phyloP scores from a whole-genome alignment of 2,113 vertebrate genomes.

The Suricata suricatta region DNA sequence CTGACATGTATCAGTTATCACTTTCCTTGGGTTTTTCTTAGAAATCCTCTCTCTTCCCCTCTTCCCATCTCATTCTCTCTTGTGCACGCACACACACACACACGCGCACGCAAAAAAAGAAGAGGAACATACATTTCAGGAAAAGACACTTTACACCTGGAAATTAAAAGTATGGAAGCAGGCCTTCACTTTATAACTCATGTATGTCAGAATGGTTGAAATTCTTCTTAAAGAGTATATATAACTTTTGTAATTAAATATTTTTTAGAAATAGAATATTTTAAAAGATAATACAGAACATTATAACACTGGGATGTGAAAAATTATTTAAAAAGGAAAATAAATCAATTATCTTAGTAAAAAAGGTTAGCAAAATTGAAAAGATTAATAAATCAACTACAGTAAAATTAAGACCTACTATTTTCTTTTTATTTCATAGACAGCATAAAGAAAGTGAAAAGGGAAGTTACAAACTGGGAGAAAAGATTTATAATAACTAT shows the following conservation, averaged over 20 bases:
- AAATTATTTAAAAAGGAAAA: constrained; percentile 41
- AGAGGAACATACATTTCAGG: neutral
- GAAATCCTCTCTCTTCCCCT: neutral
- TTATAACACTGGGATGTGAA: neutral
- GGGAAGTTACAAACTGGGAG: neutral
- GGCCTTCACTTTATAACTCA: neutral
- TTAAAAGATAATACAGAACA: constrained; percentile 17
- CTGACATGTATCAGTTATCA: neutral
- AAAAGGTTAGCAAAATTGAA: neutral
- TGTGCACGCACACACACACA: neutral
- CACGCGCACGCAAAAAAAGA: neutral
- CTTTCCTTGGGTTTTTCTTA: neutral
- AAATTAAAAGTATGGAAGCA: neutral
- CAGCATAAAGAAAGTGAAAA: constrained; percentile 23
- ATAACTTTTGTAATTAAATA: neutral
- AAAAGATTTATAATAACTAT: neutral
- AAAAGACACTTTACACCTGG: neutral
- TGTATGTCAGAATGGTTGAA: neutral
- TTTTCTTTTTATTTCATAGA: constrained; percentile 1
- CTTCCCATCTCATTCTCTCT: neutral
- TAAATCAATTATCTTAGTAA: constrained; percentile 11
- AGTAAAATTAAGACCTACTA: constrained; percentile 33
- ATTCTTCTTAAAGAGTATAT: constrained; percentile 3
- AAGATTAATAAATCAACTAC: constrained; percentile 27
- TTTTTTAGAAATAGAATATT: constrained; percentile 15